Conservation (phyloP, 1,140 invertebrate genomes). For the Mamestra configurata region DNA sequence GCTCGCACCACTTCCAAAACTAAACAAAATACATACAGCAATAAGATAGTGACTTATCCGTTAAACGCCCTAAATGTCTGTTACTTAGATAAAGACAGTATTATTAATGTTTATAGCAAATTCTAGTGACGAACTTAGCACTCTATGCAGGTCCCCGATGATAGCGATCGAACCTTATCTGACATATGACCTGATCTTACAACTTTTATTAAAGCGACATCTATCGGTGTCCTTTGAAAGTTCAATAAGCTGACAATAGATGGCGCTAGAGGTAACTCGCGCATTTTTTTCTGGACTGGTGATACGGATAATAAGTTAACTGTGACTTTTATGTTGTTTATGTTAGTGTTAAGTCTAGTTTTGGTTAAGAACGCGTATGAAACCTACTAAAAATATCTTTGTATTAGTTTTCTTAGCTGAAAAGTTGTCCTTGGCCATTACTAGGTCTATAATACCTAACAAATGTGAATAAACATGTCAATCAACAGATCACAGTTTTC, state of each 20-base stretch:
- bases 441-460: not conserved
- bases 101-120: constrained; percentile 48
- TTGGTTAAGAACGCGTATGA: not conserved
- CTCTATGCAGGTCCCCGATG: constrained; percentile 12
- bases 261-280: constrained; percentile 2
- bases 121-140: constrained; percentile 34
- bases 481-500: constrained; percentile 39
- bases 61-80: constrained; percentile 29
- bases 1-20: constrained; percentile 8
- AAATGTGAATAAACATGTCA: constrained; percentile 33
- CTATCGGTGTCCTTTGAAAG: not conserved
- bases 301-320: not conserved
- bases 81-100: constrained; percentile 47
- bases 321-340: not conserved
- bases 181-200: constrained; percentile 20
- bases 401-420: not conserved
- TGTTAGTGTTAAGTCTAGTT: not conserved
- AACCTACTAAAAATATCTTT: not conserved
- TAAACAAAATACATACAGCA: constrained; percentile 33
- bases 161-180: constrained; percentile 19
- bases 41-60: constrained; percentile 38
- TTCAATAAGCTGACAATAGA: too few relatives aligned
- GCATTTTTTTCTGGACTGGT: not conserved
- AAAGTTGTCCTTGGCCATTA: not conserved
- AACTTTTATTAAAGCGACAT: constrained; percentile 16